Evolutionary conservation across 1,140 invertebrate genomes (phyloP), one percentile per base, ranked within the genome.

Genomic region (Maconellicoccus hirsutus): DNA sequence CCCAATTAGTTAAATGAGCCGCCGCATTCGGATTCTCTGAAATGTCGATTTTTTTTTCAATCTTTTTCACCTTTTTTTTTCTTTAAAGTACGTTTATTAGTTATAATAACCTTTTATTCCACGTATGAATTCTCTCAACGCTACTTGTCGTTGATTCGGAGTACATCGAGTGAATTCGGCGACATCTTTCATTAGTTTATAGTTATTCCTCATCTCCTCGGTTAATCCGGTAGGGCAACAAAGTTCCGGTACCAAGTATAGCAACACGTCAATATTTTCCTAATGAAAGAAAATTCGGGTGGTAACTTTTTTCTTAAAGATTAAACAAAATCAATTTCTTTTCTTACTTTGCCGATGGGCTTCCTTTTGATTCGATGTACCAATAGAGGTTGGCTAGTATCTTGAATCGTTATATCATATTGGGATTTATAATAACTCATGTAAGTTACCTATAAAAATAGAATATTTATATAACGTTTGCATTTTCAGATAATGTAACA

Each of bases 1-100:
- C 94, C 95, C 95, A 98, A 59, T 86, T 85, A 0, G 79, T 76
- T n/a, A 98, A 81, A 69, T 94, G 82, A 63, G 84, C 78, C 27
- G 75, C 81, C 0, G 91, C 89, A 21, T 85, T 81, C 61, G 82
- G 77, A 29, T 71, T 61, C 10, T 42, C 72, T 52, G 42, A 38
- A 38, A 38, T 14, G 6, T 38, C 14, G 33, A 38, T 38, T 38
- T 38, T 38, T 38, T 38, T 38, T 38, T 38, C 6, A 38, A 38
- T 38, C 33, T 38, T n/a, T n/a, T n/a, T n/a, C n/a, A n/a, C n/a
- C n/a, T n/a, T n/a, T n/a, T n/a, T 29, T 1, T 59, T 14, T 26
- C 19, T 69, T 25, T 70, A 59, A 23, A 59, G 1, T 69, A 69
- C 27, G n/a, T n/a, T n/a, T n/a, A n/a, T n/a, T n/a, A n/a, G n/a